Evolutionary conservation across 2,888 invertebrate species (phyloP).

Genomic region (Tiliacea aurago): DNA sequence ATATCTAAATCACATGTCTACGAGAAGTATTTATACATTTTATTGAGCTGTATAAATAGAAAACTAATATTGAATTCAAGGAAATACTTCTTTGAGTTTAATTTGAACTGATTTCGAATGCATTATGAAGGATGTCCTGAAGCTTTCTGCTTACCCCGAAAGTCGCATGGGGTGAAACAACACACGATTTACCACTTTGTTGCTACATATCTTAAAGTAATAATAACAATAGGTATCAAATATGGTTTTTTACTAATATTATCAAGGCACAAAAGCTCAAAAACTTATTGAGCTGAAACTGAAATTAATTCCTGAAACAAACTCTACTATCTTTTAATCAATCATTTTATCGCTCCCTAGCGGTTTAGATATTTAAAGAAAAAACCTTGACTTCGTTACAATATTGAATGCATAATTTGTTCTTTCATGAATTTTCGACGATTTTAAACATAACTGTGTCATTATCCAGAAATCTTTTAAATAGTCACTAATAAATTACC

Average conservation of each 20-base stretch:
- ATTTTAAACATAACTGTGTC: background rate
- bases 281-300: background rate
- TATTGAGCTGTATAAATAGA: conserved; percentile 53
- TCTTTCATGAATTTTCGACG: background rate
- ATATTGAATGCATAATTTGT: conserved; percentile 22
- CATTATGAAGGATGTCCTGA: background rate
- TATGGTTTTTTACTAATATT: too few relatives aligned
- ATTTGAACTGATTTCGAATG: background rate
- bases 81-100: conserved; percentile 11
- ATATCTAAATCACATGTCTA: conserved; percentile 48
- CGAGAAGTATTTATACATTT: conserved; percentile 51
- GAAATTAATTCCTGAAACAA: conserved; percentile 7
- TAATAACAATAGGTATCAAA: too few relatives aligned
- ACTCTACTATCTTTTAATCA: conserved; percentile 25
- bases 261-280: too few relatives aligned
- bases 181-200: background rate
- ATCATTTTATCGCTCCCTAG: conserved; percentile 21
- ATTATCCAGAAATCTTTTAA: background rate
- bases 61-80: conserved; percentile 46
- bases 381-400: conserved; percentile 11
- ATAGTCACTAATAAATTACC: background rate
- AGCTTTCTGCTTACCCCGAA: conserved; percentile 9
- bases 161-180: background rate
- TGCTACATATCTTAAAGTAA: background rate
- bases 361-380: conserved; percentile 4